Percentiles rank a stretch among this genome's conserved stretches.
Conservation (phyloP, 2,797 vertebrate genomes). For the Notolabrus celidotus region DNA sequence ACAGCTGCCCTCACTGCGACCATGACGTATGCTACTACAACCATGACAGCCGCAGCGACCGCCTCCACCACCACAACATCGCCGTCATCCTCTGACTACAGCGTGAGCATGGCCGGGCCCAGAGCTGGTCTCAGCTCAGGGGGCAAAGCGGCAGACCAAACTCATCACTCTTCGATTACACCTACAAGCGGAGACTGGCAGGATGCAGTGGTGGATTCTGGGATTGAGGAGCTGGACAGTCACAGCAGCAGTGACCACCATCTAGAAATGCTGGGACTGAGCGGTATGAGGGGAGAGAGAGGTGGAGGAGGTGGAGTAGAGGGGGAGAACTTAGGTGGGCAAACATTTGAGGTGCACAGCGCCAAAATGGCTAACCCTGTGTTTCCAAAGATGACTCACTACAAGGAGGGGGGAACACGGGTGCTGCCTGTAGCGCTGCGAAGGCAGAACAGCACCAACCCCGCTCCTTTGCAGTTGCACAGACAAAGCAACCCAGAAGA, state of each 20-base stretch:
- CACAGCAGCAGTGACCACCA: slow-evolving; percentile 93
- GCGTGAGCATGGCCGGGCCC: slow-evolving; percentile 61
- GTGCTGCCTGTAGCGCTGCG: slow-evolving; percentile 74
- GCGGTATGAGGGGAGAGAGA: slow-evolving; percentile 76
- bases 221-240: slow-evolving; percentile 94
- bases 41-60: slow-evolving; percentile 75
- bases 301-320: slow-evolving; percentile 82
- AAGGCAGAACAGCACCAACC: slow-evolving; percentile 84
- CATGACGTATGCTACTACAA: slow-evolving; percentile 83
- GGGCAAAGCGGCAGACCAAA: slow-evolving; percentile 66
- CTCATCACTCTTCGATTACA: slow-evolving; percentile 61
- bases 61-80: slow-evolving; percentile 78
- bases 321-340: slow-evolving; percentile 88
- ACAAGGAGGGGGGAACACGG: slow-evolving; percentile 75
- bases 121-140: slow-evolving; percentile 61
- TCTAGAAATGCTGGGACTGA: slow-evolving; percentile 88
- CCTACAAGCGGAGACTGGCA: slow-evolving; percentile 89
- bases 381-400: slow-evolving; percentile 80
- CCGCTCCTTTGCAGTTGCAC: slow-evolving; percentile 77
- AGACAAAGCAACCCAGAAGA: slow-evolving; percentile 77
- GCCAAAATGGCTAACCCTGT: slow-evolving; percentile 80
- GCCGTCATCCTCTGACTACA: slow-evolving; percentile 75
- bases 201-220: slow-evolving; percentile 88
- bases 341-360: slow-evolving; percentile 85
- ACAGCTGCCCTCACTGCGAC: slow-evolving; percentile 76